Percentiles rank a stretch among this genome's conserved stretches.
Evolutionary conservation across 2,797 vertebrate genomes (phyloP).

Genomic region (Taenioides sp.): DNA sequence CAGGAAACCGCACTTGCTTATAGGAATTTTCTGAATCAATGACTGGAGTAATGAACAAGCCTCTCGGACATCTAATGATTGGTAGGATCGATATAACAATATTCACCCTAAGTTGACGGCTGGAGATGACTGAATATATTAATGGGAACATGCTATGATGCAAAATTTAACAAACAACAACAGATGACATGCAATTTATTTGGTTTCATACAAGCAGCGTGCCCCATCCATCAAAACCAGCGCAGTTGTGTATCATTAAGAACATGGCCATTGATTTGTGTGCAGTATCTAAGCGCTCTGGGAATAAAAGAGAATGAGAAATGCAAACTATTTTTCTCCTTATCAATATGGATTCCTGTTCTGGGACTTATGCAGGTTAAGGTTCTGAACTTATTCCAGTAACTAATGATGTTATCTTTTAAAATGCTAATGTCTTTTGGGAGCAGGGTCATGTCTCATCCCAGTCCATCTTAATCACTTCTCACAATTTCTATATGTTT

Average conservation of each 20-base stretch:
- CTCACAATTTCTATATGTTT: too few species aligned
- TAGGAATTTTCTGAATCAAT: slow-evolving; percentile 47
- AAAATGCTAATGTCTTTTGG: background rate
- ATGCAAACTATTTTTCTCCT: background rate
- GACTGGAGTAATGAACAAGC: slow-evolving; percentile 42
- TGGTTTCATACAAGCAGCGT: background rate
- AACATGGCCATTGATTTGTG: background rate
- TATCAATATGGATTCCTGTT: background rate
- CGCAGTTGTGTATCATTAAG: background rate
- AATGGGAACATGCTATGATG: background rate
- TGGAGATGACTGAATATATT: slow-evolving; percentile 13
- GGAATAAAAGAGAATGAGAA: slow-evolving; percentile 4
- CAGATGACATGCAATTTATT: slow-evolving; percentile 3
- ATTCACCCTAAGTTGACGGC: slow-evolving; percentile 10
- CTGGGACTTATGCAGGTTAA: background rate
- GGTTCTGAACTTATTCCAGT: background rate
- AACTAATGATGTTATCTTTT: background rate
- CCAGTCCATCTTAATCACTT: too few species aligned
- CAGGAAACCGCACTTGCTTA: slow-evolving; percentile 22
- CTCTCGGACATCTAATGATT: slow-evolving; percentile 31
- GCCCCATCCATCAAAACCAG: slow-evolving; percentile 3
- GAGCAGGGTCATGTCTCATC: background rate
- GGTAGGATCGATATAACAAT: slow-evolving; percentile 26
- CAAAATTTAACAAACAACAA: slow-evolving; percentile 9
- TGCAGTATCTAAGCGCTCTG: background rate